These are phyloP conservation scores for Cossypha polioptera DNA, from an alignment of 2,797 vertebrate species.

Conservation along the genomic window DNA sequence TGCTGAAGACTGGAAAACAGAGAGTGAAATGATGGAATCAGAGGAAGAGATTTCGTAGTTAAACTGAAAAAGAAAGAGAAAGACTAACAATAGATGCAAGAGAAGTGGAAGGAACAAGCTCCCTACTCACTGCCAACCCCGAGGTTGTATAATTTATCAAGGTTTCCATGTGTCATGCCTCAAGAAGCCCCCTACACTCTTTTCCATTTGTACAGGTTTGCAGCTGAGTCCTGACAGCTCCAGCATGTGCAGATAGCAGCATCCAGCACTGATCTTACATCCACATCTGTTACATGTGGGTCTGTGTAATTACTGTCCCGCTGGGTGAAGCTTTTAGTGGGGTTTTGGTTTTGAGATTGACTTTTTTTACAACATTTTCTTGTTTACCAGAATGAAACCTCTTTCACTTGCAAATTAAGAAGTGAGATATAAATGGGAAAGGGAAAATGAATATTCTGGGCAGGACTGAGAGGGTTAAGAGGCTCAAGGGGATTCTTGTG, in stretches of 20 bases:
- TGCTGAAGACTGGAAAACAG: not conserved
- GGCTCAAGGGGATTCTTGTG: not conserved
- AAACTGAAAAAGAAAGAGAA: not conserved
- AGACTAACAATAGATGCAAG: not conserved
- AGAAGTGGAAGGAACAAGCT: not conserved
- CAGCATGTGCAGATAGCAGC: not conserved
- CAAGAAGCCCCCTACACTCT: not conserved
- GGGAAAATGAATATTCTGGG: not conserved
- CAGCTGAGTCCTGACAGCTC: not conserved
- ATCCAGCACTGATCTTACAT: not conserved
- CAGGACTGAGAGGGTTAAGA: not conserved
- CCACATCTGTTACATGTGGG: not conserved
- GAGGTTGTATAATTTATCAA: not conserved
- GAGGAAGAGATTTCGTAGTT: not conserved
- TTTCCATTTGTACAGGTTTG: not conserved
- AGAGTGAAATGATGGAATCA: not conserved
- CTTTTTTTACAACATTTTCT: not conserved
- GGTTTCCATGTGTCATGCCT: not conserved
- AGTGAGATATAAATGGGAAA: not conserved
- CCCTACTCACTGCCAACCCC: not conserved
- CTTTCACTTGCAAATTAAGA: not conserved
- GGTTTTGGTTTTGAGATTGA: not conserved
- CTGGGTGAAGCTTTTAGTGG: not conserved
- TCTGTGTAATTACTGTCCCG: not conserved
- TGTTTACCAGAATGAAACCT: not conserved